Evolutionary conservation across 2,113 vertebrate genomes (phyloP).

Genomic region (Hypanus sabinus): DNA sequence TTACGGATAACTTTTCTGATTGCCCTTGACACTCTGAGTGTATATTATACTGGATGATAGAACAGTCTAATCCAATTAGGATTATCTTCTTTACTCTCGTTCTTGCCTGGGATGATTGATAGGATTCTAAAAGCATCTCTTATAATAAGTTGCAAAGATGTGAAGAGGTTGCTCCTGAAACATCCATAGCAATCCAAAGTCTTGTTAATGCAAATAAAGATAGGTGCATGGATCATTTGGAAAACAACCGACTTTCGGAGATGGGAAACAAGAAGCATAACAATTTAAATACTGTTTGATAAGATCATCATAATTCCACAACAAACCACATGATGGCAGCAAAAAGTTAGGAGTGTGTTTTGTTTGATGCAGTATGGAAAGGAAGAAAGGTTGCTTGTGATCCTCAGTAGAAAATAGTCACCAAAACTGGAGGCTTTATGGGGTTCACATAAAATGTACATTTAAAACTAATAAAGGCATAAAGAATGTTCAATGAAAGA

Average conservation of each 20-base stretch:
- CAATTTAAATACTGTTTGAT: neutral
- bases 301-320: neutral
- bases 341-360: neutral
- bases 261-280: neutral
- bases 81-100: neutral
- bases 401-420: neutral
- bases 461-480: neutral
- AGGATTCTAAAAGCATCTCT: neutral
- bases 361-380: neutral
- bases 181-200: neutral
- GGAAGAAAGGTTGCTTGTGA: neutral
- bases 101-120: conserved; percentile 17
- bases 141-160: neutral
- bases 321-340: conserved; percentile 28
- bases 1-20: conserved; percentile 30
- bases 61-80: neutral
- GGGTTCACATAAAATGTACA: neutral
- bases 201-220: neutral
- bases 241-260: neutral
- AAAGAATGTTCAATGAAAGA: neutral
- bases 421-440: neutral
- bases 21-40: neutral
- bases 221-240: neutral
- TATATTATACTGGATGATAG: neutral
- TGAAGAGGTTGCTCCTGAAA: neutral